These are phyloP conservation scores for Sigmodon hispidus DNA, from an alignment of 2,113 vertebrate species.

Conservation along the genomic window DNA sequence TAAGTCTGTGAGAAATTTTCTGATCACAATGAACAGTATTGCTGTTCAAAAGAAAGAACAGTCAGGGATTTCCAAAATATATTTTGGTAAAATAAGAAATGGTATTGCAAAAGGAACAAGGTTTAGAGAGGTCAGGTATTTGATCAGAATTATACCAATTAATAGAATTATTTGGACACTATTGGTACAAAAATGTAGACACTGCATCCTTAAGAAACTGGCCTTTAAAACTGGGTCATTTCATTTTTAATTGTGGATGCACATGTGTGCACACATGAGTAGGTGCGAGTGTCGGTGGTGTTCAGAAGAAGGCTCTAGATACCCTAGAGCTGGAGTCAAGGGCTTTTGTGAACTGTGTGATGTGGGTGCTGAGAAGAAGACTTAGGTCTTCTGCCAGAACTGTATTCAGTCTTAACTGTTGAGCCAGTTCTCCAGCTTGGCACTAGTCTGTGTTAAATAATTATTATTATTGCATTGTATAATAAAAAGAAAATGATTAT, in stretches of 20 bases:
- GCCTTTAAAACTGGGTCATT: neutral
- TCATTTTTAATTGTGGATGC: neutral
- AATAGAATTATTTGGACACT: neutral
- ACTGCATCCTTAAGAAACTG: neutral
- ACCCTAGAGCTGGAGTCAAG: neutral
- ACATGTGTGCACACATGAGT: neutral
- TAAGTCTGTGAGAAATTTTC: neutral
- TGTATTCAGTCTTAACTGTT: neutral
- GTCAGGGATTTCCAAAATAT: neutral
- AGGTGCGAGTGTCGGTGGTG: too few species aligned
- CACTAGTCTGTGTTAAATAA: neutral
- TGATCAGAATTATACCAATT: neutral
- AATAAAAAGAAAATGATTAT: constrained; percentile 28
- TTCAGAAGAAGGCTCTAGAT: neutral
- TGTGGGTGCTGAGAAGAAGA: neutral
- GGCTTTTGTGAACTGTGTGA: neutral
- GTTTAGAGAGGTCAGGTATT: neutral
- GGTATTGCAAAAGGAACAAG: neutral
- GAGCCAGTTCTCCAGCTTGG: too few species aligned
- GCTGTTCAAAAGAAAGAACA: constrained; percentile 34
- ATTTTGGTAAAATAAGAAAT: neutral
- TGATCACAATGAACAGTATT: neutral
- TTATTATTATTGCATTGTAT: neutral
- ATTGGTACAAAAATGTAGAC: neutral
- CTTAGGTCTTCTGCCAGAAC: neutral